Base-by-base conservation (phyloP, 1,140 invertebrate species). In the Ericerus pela region DNA sequence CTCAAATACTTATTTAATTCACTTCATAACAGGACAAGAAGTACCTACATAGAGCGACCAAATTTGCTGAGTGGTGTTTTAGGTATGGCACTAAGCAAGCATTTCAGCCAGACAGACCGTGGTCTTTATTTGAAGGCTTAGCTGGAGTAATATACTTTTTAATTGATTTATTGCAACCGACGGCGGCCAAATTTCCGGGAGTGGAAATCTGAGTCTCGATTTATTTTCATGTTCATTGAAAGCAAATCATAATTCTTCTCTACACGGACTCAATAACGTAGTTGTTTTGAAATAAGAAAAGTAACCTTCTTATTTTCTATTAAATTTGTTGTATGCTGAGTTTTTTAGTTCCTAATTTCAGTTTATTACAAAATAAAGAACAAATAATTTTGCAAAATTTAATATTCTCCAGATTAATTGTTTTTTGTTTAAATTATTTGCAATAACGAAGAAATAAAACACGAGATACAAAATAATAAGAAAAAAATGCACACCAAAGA, bases 11-110 rank as follows among this genome's bases (percentile, higher is more conserved):
- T 27, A 16, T 59, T 22, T 36, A 47, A 55, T 67, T 73, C n/a
- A n/a, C n/a, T n/a, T n/a, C n/a, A n/a, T n/a, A n/a, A 57, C 63
- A 83, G 80, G 75, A 81, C 60, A 59, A 79, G 14, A 73, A 75
- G 59, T 75, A 91, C 69, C 66, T 93, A 1, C 81, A 92, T 64
- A 72, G 81, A 63, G 87, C 88, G 5, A 76, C 77, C 41, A 78
- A 81, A 66, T 93, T 93, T 73, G 82, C 80, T 33, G 79, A 88
- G 62, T 94, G 87, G 83, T 90, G 87, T 67, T 76, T 79, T 51
- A 70, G 81, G 61, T 84, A 86, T 69, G 78, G 77, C 2, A 73
- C 72, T 51, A 76, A 84, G 62, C 79, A 82, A 60, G 76, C 75
- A 62, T 73, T 74, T 57, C 65, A 64, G 8, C 82, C 90, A 14